These are phyloP conservation scores for fruit fly (Drosophila melanogaster) DNA, from an alignment of 1,140 invertebrate genomes.

Conservation along the genomic window Release_6_plus_ISO1_MT NT_033779.5:9264001-9264500, in stretches of 20 bases:
- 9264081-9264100: conserved; percentile 30
- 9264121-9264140: conserved; percentile 64
- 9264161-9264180: conserved; percentile 43
- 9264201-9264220: conserved; percentile 15
- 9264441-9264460: no score
- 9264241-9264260: conserved; percentile 21
- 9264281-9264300: background rate
- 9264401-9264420: no score
- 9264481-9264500: no score
- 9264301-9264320: background rate
- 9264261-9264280: conserved; percentile 37
- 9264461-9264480: background rate
- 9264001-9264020: background rate
- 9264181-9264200: no score
- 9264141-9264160: conserved; percentile 68
- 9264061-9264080: conserved; percentile 34
- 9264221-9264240: conserved; percentile 10
- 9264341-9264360: no score
- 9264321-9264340: background rate
- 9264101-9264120: conserved; percentile 56
- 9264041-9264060: conserved; percentile 72
- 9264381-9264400: no score
- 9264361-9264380: background rate
- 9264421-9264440: no score
- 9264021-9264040: background rate